A percentile compares a stretch with the other conserved stretches of the same genome.
Evolutionary conservation across 1,140 invertebrate species (phyloP).

Genomic region (Rhynchophorus ferrugineus): DNA sequence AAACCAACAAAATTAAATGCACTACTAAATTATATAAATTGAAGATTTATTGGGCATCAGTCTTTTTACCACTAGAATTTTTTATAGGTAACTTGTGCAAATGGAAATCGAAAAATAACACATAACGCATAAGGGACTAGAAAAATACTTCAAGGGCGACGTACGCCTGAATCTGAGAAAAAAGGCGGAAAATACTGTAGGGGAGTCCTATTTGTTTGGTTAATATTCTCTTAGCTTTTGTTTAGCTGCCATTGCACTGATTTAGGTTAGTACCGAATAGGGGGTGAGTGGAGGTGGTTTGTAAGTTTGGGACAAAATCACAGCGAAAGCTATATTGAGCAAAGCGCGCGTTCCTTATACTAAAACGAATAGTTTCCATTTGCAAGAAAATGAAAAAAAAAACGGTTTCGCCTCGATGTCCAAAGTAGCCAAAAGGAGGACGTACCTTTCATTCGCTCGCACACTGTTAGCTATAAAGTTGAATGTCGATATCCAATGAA

Average conservation of each 20-base stretch:
- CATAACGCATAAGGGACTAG: conserved; percentile 16
- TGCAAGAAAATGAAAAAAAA: conserved; percentile 4
- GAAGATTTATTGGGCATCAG: conserved; percentile 16
- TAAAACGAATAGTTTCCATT: conserved; percentile 16
- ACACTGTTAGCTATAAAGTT: conserved; percentile 33
- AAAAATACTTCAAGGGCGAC: conserved; percentile 3
- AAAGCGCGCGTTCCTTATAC: no score
- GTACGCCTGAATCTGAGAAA: no score
- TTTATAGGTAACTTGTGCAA: conserved; percentile 18
- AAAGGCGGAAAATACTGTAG: no score
- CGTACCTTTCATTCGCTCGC: conserved; percentile 10
- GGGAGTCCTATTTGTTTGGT: no score
- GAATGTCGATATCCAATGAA: conserved; percentile 36
- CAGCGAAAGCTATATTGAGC: no score
- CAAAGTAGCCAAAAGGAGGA: conserved; percentile 7
- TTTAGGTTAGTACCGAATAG: no score
- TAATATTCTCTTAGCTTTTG: no score
- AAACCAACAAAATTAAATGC: conserved; percentile 14
- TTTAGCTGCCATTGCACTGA: no score
- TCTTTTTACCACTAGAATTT: conserved; percentile 20
- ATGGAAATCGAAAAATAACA: conserved; percentile 4
- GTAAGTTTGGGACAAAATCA: no score
- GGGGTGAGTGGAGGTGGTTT: no score
- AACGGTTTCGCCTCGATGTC: no score
- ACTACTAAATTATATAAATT: conserved; percentile 11